Evolutionary conservation across 1,140 invertebrate species (phyloP).

Genomic region (Notospermus geniculatus): DNA sequence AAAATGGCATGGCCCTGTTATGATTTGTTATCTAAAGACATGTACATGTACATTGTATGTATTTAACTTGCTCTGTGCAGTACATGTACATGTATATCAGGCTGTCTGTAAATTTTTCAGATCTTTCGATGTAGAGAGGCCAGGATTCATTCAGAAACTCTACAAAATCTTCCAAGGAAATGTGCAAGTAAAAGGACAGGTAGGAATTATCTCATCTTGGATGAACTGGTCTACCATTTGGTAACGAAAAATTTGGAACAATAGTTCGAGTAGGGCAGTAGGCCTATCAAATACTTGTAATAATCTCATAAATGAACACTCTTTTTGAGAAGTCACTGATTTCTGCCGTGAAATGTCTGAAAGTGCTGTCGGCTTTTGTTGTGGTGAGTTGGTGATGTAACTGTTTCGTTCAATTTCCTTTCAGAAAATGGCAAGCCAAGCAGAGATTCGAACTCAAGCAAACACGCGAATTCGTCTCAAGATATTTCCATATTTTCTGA

Average conservation of each 20-base stretch:
- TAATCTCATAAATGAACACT: too few species aligned
- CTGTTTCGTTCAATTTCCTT: neutral
- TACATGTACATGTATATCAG: too few species aligned
- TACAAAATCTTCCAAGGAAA: constrained; percentile 78
- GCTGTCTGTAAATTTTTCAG: constrained; percentile 54
- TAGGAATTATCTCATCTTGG: constrained; percentile 15
- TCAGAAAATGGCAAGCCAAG: neutral
- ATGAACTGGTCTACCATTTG: too few species aligned
- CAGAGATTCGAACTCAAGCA: constrained; percentile 61
- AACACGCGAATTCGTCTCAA: constrained; percentile 80
- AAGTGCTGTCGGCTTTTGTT: constrained; percentile 4
- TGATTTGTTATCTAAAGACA: neutral
- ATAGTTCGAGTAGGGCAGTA: neutral
- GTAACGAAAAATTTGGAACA: neutral
- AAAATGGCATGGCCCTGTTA: too few species aligned
- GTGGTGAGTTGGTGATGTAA: neutral
- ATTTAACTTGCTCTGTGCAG: too few species aligned
- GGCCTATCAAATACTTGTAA: too few species aligned
- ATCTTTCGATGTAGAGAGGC: constrained; percentile 73
- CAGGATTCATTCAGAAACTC: constrained; percentile 68
- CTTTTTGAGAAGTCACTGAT: too few species aligned
- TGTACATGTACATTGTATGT: too few species aligned
- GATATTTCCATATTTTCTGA: constrained; percentile 78
- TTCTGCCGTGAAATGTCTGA: neutral
- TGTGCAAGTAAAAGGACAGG: constrained; percentile 59